Evolutionary conservation across 2,888 invertebrate species (phyloP), one percentile per base, ranked within the genome.

Genomic region (Ichneumoninae sp.): DNA sequence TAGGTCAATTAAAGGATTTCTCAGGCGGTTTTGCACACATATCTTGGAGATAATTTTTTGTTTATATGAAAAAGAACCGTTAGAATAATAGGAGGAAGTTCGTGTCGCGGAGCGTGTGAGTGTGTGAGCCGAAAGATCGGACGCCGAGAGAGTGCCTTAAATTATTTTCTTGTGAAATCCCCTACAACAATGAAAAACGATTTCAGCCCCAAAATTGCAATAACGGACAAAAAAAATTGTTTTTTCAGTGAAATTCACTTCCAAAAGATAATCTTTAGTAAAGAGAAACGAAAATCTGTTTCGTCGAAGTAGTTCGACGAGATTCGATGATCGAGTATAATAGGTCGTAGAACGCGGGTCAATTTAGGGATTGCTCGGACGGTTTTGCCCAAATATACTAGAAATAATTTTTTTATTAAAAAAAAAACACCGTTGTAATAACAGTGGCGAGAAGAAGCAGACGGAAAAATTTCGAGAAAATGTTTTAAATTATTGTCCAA

Each of bases 251-350:
- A 44, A 44, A 44, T 13, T 44, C 13, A 4, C 13, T 44, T 0
- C 3, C 3, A 44, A 44, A 44, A 13, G 10, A 44, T 8, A 7
- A 40, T 8, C 10, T 40, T 40, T 40, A 8, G 40, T 40, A 40
- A 40, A 40, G 3, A 8, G 40, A 33, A 33, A 33, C 33, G 33
- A 33, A 33, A 33, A 66, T 40, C 22, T 44, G 66, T 66, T 10
- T 60, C n/a, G 60, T 52, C 22, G 26, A 33, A 13, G 30, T 30
- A 30, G 30, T n/a, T n/a, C 30, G n/a, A 4, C 40, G 3, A 26
- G 66, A 73, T 73, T 80, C 44, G 57, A 74, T 33, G 73, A 74
- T 74, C 66, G 68, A 30, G 47, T 68, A 6, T 36, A 36, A 33
- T 33, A 69, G 70, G 36, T 13, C 36, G 8, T 69, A 33, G 6